Conservation (phyloP, 2,113 vertebrate genomes). For the Podocnemis expansa region DNA sequence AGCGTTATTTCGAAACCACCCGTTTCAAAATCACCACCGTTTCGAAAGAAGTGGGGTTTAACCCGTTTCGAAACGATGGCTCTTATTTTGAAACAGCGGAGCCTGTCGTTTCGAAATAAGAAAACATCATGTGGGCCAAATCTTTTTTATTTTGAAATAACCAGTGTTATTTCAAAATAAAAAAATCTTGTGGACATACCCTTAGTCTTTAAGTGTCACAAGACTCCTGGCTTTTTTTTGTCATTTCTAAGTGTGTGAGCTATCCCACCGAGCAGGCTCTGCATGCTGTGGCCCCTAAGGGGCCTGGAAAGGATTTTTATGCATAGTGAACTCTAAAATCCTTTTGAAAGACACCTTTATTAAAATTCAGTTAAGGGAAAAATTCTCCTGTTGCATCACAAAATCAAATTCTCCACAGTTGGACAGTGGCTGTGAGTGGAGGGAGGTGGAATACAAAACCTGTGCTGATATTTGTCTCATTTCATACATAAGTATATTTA, state of each 20-base stretch:
- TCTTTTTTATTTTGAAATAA: too few species aligned
- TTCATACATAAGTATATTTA: neutral
- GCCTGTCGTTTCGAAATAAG: too few species aligned
- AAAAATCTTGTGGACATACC: too few species aligned
- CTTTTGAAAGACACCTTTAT: neutral
- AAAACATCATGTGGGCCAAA: too few species aligned
- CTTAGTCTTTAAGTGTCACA: too few species aligned
- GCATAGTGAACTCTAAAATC: neutral
- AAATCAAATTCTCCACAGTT: neutral
- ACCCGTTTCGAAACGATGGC: too few species aligned
- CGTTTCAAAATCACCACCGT: too few species aligned
- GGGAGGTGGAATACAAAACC: neutral
- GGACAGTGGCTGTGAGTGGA: neutral
- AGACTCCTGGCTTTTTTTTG: too few species aligned
- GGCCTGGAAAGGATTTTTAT: neutral
- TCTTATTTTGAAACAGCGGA: too few species aligned
- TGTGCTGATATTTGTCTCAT: neutral
- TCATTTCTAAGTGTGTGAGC: neutral
- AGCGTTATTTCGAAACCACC: too few species aligned
- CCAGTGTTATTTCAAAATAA: too few species aligned
- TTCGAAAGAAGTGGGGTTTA: too few species aligned
- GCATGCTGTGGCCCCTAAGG: neutral
- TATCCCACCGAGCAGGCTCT: neutral
- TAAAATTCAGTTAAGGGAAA: neutral
- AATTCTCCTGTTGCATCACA: rapidly evolving